Base-by-base conservation (phyloP, 2,888 invertebrate genomes). In the Cylindroiulus punctatus region DNA sequence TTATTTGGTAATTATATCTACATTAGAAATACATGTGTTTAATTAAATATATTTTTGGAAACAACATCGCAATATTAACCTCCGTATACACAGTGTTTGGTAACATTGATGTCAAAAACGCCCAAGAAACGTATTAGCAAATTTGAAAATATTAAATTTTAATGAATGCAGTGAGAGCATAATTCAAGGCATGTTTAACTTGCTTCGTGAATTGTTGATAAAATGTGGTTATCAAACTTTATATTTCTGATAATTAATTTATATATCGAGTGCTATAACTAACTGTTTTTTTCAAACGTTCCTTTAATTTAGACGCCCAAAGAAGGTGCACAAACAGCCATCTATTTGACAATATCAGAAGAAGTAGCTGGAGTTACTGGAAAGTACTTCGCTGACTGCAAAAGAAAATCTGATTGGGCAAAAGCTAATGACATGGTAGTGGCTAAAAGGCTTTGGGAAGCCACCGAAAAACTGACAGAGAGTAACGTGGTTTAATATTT, bases 321-420 rank as follows among this genome's bases (percentile, higher is more conserved):
- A 14, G 83, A 83, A 83, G 83, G 83, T 36, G 83, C 83, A 40
- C 83, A 83, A 36, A 83, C 83, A 22, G 30, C 83, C n/a, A 83
- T 83, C 7, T 83, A 83, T 19, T 36, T 83, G 36, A 42, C 83
- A 14, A 42, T 83, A 40, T 30, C 83, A 40, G 83, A 83, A 40
- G 83, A 83, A 14, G 83, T 83, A 36, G 12, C 32, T 22, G 40
- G 83, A 8, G 40, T 83, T 5, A 83, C 32, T 83, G 83, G 83
- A 40, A 42, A 83, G 19, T 83, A 83, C 40, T 83, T 83, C 36
- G 14, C 83, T 40, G 83, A 83, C 26, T 83, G 83, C 26, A 83
- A 83, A 36, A 83, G 40, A 17, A 83, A 36, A 12, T 12, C 30
- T 10, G 36, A 40, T 26, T 36, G 32, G 83, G 30, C 83, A n/a